Conservation (phyloP, 2,888 invertebrate species). For the Bhutanitis thaidina region DNA sequence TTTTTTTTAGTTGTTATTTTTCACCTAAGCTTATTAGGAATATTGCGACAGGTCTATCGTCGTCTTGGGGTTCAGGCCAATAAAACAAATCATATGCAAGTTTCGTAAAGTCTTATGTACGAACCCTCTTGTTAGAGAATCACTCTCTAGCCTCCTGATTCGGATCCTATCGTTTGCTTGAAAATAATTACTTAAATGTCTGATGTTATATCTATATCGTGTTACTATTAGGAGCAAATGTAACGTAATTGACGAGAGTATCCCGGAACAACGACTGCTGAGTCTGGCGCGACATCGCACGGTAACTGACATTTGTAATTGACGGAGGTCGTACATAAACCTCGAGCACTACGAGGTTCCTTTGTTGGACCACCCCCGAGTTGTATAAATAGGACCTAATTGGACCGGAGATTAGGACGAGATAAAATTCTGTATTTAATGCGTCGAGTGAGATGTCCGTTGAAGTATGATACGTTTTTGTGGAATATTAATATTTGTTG, state of each 20-base stretch:
- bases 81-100: too few species aligned
- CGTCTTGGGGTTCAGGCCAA: too few species aligned
- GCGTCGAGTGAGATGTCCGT: constrained; percentile 35
- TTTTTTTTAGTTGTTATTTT: too few species aligned
- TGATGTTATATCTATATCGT: too few species aligned
- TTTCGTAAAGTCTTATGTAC: too few species aligned
- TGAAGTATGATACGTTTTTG: constrained; percentile 33
- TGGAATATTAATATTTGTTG: constrained; percentile 1
- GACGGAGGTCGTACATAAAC: constrained; percentile 55
- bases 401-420: constrained; percentile 56
- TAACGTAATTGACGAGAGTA: constrained; percentile 30
- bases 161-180: too few species aligned
- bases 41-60: too few species aligned
- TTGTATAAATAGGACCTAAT: constrained; percentile 67
- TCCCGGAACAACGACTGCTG: constrained; percentile 16
- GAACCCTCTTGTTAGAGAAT: too few species aligned
- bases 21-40: too few species aligned
- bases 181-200: too few species aligned
- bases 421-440: constrained; percentile 54
- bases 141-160: too few species aligned
- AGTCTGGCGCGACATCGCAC: constrained; percentile 41
- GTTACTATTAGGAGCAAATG: constrained; percentile 25
- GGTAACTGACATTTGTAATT: constrained; percentile 65
- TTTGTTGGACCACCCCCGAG: constrained; percentile 59
- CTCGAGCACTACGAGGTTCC: constrained; percentile 37